Percentiles rank a stretch among this genome's conserved stretches.
Evolutionary conservation across 1,140 invertebrate species (phyloP).

Genomic region (Melanaphis sacchari): DNA sequence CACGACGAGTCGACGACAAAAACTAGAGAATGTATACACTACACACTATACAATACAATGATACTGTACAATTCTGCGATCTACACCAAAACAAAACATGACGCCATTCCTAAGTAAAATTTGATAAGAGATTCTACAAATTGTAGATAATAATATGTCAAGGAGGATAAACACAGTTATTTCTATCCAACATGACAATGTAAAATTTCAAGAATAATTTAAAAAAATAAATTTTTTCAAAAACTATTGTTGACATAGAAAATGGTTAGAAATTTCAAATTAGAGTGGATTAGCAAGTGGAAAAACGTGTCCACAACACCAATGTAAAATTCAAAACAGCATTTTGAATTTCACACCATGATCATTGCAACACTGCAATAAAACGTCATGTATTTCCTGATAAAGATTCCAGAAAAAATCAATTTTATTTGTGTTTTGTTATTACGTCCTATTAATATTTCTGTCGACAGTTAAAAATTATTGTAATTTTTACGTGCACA

Average conservation of each 20-base stretch:
- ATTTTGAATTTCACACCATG: not conserved
- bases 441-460: not conserved
- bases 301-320: not conserved
- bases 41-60: no score
- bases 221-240: not conserved
- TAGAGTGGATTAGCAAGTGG: not conserved
- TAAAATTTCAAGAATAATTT: not conserved
- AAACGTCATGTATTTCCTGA: not conserved
- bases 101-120: not conserved
- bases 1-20: not conserved
- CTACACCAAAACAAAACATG: not conserved
- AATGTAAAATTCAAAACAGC: not conserved
- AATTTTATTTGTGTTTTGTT: constrained; percentile 55
- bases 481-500: not conserved
- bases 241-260: not conserved
- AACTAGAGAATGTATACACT: not conserved
- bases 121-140: not conserved
- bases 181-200: not conserved
- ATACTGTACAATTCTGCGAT: not conserved
- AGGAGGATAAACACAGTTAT: not conserved
- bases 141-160: not conserved
- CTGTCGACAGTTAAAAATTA: constrained; percentile 27
- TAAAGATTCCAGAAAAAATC: constrained; percentile 40
- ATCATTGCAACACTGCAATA: not conserved
- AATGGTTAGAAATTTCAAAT: not conserved